Evolutionary conservation across 1,140 invertebrate genomes (phyloP), one percentile per base, ranked within the genome.

Genomic region (Zaprionus nigranus): DNA sequence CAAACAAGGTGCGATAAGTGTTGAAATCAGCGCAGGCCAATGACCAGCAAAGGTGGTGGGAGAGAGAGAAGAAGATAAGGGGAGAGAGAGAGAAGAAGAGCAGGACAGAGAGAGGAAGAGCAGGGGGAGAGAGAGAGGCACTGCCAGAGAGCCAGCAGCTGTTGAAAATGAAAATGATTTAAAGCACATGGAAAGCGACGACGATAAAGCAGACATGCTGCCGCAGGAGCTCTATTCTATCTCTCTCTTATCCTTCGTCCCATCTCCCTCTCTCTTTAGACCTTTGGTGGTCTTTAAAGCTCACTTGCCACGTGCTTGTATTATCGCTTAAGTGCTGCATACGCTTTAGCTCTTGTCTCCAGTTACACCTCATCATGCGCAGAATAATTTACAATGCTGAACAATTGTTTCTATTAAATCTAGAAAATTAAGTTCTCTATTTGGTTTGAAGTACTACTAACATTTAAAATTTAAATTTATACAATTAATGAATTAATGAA

Each of bases 1-100:
- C 84, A 82, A 90, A 90, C 85, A 90, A 90, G 85, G 85, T 90
- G 85, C 81, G 85, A 90, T 88, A 90, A 90, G 85, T 88, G 85
- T 71, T 40, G 75, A 88, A 88, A 88, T 90, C 85, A 90, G 75
- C 75, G 72, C 85, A 90, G 85, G 85, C 90, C 84, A 88, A 85
- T 88, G 84, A 90, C 84, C 81, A 86, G 38, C 56, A 56, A 9
- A 49, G 1, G 17, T 17, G 57, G 17, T 28, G 51, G 6, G 6
- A 17, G 40, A 17, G n/a, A 17, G 24, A 26, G 20, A 9, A 49
- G 60, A 24, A 22, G n/a, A n/a, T n/a, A n/a, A n/a, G n/a, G 51
- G 6, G 6, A 17, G 40, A 17, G n/a, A 26, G 4, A 4, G 6
- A 17, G 40, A 20, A 13, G 30, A 36, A 5, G 34, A 34, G 24